phyloP scores from a whole-genome alignment of 2,888 invertebrate genomes.

The Liopterus haemorrhoidalis region DNA sequence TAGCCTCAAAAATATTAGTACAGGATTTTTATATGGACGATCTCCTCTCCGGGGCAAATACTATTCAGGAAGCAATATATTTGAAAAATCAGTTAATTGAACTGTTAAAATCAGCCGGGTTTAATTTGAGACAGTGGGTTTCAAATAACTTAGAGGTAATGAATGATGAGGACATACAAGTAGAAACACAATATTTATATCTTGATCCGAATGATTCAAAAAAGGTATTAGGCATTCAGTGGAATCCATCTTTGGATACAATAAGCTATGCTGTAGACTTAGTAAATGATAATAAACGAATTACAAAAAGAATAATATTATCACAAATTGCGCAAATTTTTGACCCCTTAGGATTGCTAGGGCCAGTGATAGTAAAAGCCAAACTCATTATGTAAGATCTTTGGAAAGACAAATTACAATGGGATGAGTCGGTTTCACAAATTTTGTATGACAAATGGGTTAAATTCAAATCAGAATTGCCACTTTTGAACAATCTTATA shows the following conservation, averaged over 20 bases:
- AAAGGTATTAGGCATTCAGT: constrained; percentile 19
- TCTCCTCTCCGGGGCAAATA: constrained; percentile 24
- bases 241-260: constrained; percentile 13
- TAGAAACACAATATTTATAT: not conserved
- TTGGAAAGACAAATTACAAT: no score
- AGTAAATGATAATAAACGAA: not conserved
- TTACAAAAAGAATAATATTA: constrained; percentile 15
- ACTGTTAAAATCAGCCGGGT: constrained; percentile 11
- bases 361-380: no score
- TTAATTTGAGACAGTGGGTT: constrained; percentile 27
- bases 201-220: not conserved
- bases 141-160: constrained; percentile 16
- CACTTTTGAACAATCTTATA: no score
- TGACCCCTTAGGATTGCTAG: no score
- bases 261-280: constrained; percentile 16
- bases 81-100: constrained; percentile 17
- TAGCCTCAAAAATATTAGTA: constrained; percentile 13
- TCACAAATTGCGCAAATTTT: constrained; percentile 28
- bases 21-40: constrained; percentile 34
- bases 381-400: no score
- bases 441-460: no score
- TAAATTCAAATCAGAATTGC: no score
- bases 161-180: not conserved
- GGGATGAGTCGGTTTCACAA: no score
- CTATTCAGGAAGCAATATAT: constrained; percentile 21